Evolutionary conservation across 1,140 invertebrate genomes (phyloP), one percentile per base, ranked within the genome.

Genomic region (Pissodes strobi): DNA sequence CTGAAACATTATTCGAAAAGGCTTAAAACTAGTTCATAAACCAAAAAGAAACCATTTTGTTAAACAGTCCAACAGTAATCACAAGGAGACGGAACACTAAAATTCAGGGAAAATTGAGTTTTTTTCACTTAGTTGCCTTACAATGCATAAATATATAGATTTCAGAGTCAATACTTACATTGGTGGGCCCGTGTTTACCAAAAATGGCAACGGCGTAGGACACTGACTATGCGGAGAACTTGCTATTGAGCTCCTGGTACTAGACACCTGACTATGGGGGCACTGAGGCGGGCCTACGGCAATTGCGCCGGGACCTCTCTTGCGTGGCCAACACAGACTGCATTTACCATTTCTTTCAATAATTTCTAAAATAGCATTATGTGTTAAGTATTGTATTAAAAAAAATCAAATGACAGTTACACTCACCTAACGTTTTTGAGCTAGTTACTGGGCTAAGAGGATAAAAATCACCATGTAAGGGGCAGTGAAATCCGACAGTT

Each of bases 381-480:
- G 3, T 39, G 4, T 13, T 4, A 39, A 39, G 4, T 17, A 39
- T 13, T 17, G n/a, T 39, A 39, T 2, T 5, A 6, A 3, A 6
- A 39, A 3, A 13, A n/a, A n/a, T 39, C 2, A 6, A 39, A 39
- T 39, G 4, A 2, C 1, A 52, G n/a, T 15, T 30, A 2, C 1
- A 15, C 13, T 27, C 64, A 78, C 76, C 75, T 66, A 77, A 61
- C 46, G 73, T 77, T 73, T 69, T 76, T 53, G 76, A 74, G 62
- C 77, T 82, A 51, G 80, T 82, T 19, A 86, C 82, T 13, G 87
- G 86, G 76, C 86, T 88, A 12, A 87, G 72, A 1, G 88, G 88
- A 72, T 88, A 90, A 76, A 90, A 90, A 76, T 90, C 88, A 0
- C 88, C 88, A 69, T 90, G 88, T 17, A 90, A 81, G 12, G 88